Evolutionary conservation across 2,113 vertebrate genomes (phyloP).

Genomic region (Mus pahari): DNA sequence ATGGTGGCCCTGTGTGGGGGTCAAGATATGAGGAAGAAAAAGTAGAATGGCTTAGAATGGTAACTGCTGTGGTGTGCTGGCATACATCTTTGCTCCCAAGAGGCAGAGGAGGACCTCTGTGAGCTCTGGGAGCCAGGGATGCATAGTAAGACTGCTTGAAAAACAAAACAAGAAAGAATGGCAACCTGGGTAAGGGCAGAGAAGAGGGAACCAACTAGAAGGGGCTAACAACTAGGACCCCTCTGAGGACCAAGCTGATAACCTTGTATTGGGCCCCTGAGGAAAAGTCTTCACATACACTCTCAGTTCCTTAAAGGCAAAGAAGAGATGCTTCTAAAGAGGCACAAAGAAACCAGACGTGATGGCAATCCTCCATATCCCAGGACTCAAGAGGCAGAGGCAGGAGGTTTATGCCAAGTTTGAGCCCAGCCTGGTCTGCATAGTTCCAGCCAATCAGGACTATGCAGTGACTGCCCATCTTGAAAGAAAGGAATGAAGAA

Average conservation of each 20-base stretch:
- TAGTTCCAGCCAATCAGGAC: not conserved
- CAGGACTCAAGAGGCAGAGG: not conserved
- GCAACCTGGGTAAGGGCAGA: not conserved
- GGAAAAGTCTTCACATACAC: not conserved
- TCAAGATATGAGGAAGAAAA: not conserved
- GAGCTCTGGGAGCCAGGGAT: not conserved
- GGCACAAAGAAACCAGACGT: not conserved
- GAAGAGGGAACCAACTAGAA: not conserved
- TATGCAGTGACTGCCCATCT: not conserved
- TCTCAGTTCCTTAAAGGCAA: not conserved
- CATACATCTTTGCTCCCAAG: too few relatives aligned
- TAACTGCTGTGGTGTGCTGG: not conserved
- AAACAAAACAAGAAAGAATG: not conserved
- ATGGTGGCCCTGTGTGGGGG: not conserved
- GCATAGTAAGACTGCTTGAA: not conserved
- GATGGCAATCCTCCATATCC: not conserved
- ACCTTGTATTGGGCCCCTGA: not conserved
- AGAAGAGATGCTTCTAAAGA: not conserved
- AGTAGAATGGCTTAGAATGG: not conserved
- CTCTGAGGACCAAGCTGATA: not conserved
- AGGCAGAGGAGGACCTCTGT: not conserved
- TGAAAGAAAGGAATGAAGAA: not conserved
- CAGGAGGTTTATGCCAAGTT: not conserved
- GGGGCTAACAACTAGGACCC: not conserved
- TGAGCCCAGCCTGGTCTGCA: not conserved